These are phyloP conservation scores for Tachystola acroxantha DNA, from an alignment of 2,888 invertebrate genomes.

Conservation along the genomic window DNA sequence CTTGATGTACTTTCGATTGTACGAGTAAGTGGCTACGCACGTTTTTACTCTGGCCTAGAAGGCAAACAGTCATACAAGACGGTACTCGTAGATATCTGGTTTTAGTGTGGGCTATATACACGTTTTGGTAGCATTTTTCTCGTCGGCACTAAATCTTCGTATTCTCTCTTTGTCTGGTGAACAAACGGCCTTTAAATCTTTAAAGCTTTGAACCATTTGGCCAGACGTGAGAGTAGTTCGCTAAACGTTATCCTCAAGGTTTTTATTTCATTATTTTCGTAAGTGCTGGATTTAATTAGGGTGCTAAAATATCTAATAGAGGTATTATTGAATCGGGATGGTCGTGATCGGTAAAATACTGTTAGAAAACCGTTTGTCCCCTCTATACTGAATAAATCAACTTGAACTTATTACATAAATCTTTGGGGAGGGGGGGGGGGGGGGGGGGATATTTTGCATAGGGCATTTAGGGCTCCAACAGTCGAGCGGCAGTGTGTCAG, in stretches of 20 bases:
- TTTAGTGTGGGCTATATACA: background rate
- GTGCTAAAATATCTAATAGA: background rate
- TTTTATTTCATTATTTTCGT: conserved; percentile 1
- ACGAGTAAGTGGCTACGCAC: too few relatives aligned
- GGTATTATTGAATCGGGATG: background rate
- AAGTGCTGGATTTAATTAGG: background rate
- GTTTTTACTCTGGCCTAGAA: too few relatives aligned
- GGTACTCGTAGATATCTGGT: conserved; percentile 5
- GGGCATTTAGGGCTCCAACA: too few relatives aligned
- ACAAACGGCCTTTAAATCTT: conserved; percentile 37
- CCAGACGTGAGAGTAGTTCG: conserved; percentile 10
- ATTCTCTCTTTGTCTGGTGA: conserved; percentile 34
- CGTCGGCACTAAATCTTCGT: conserved; percentile 32
- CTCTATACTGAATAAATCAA: too few relatives aligned
- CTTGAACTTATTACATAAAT: too few relatives aligned
- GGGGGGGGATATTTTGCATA: too few relatives aligned
- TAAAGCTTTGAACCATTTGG: conserved; percentile 34
- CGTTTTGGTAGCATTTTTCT: conserved; percentile 23
- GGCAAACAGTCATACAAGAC: too few relatives aligned
- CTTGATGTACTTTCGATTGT: too few relatives aligned
- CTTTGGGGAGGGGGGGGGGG: too few relatives aligned
- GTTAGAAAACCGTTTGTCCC: background rate
- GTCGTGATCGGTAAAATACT: background rate
- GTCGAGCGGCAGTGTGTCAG: too few relatives aligned
- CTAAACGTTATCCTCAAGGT: background rate